Percentiles rank a stretch among this genome's conserved stretches.
Evolutionary conservation across 1,140 invertebrate genomes (phyloP).

Genomic region (Gryllus bimaculatus): DNA sequence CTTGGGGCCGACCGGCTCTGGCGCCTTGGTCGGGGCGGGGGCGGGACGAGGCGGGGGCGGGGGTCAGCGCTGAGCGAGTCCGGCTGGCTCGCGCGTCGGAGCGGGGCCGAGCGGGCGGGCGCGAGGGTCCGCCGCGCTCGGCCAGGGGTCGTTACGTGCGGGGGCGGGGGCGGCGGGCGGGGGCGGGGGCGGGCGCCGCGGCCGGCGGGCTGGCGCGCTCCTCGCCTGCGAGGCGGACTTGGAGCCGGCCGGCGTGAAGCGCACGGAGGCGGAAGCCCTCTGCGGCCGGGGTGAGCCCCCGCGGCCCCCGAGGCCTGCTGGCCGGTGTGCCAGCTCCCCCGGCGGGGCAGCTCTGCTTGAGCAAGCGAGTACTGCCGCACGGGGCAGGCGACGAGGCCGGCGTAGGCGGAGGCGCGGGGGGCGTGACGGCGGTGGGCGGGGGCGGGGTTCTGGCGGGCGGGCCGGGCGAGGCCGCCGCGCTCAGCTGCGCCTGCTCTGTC

Average conservation of each 20-base stretch:
- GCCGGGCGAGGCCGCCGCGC: background rate
- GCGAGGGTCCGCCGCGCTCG: too few species aligned
- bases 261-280: conserved; percentile 14
- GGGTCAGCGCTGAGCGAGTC: too few species aligned
- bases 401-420: background rate
- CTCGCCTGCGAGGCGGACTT: background rate
- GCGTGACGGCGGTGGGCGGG: too few species aligned
- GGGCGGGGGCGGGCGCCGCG: too few species aligned
- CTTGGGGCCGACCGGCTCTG: background rate
- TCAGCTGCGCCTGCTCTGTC: conserved; percentile 37
- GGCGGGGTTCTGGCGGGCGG: too few species aligned
- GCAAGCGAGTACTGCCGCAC: too few species aligned
- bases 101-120: too few species aligned
- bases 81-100: too few species aligned
- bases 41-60: too few species aligned
- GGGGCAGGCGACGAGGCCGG: background rate
- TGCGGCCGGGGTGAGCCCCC: background rate
- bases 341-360: conserved; percentile 12
- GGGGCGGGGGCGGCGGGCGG: too few species aligned
- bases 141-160: too few species aligned
- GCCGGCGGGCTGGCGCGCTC: background rate
- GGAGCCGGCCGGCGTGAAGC: conserved; percentile 16
- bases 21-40: too few species aligned
- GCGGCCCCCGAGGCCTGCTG: background rate
- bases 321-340: background rate